Conservation (phyloP, 2,113 vertebrate genomes). For the Aix galericulata region DNA sequence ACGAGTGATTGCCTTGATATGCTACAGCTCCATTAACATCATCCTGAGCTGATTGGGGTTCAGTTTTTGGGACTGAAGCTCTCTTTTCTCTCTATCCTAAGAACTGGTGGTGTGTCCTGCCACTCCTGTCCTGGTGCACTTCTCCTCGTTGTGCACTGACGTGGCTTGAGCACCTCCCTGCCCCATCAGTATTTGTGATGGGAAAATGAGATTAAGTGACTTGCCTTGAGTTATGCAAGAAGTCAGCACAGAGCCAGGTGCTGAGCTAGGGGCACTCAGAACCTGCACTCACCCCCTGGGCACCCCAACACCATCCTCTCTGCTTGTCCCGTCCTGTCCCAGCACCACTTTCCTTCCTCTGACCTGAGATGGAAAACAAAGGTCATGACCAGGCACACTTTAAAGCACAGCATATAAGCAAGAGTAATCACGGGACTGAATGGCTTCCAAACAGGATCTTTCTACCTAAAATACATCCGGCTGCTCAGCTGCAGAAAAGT, state of each 20-base stretch:
- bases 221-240: not conserved
- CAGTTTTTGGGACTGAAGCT: not conserved
- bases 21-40: not conserved
- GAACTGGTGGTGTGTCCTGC: not conserved
- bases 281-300: not conserved
- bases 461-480: not conserved
- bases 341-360: not conserved
- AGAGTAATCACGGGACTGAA: not conserved
- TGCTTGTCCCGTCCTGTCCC: not conserved
- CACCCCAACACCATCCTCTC: not conserved
- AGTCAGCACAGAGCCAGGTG: not conserved
- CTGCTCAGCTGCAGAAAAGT: not conserved
- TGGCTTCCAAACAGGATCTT: not conserved
- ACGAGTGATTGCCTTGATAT: not conserved
- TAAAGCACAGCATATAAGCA: not conserved
- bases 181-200: not conserved
- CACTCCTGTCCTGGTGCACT: not conserved
- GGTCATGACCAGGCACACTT: not conserved
- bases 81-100: not conserved
- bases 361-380: not conserved
- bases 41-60: not conserved
- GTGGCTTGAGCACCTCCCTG: not conserved
- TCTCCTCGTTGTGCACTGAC: not conserved
- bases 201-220: not conserved
- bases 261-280: not conserved